phyloP scores from a whole-genome alignment of 2,113 vertebrate genomes.

The Corythornis vintsioides region DNA sequence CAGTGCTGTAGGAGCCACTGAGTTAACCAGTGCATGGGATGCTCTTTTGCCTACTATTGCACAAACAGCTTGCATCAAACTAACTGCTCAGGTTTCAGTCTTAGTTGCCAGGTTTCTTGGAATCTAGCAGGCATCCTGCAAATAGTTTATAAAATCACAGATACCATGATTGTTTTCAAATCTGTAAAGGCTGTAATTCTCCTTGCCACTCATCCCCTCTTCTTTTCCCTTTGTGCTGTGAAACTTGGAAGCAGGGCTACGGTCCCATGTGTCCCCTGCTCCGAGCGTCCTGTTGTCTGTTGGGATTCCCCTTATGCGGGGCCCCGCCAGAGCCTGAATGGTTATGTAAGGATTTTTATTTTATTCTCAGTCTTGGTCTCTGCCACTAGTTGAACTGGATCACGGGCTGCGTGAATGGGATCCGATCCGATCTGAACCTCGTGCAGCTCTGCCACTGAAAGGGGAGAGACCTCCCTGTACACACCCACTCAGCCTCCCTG shows the following conservation, averaged over 20 bases:
- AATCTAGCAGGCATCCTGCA: neutral
- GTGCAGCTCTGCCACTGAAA: neutral
- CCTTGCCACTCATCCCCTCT: neutral
- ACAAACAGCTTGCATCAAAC: neutral
- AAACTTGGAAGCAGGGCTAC: neutral
- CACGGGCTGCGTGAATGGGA: conserved; percentile 39
- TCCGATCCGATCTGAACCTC: neutral
- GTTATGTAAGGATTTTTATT: conserved; percentile 69
- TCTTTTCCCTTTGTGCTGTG: neutral
- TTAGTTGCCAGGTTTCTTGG: neutral
- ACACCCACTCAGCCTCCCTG: neutral
- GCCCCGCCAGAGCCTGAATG: conserved; percentile 32
- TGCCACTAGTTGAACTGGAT: conserved; percentile 71
- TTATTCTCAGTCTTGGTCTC: conserved; percentile 59
- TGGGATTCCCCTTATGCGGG: conserved; percentile 47
- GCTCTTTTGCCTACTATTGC: neutral
- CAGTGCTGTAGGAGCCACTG: neutral
- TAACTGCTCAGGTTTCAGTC: neutral
- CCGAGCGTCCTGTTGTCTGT: conserved; percentile 48
- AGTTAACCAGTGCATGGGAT: accelerated
- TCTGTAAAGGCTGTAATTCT: neutral
- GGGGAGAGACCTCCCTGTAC: neutral
- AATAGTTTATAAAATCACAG: neutral
- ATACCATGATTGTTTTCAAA: neutral
- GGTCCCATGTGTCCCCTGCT: neutral